Conservation (phyloP, 1,140 invertebrate genomes). For the Drosophila subpulchrella region DNA sequence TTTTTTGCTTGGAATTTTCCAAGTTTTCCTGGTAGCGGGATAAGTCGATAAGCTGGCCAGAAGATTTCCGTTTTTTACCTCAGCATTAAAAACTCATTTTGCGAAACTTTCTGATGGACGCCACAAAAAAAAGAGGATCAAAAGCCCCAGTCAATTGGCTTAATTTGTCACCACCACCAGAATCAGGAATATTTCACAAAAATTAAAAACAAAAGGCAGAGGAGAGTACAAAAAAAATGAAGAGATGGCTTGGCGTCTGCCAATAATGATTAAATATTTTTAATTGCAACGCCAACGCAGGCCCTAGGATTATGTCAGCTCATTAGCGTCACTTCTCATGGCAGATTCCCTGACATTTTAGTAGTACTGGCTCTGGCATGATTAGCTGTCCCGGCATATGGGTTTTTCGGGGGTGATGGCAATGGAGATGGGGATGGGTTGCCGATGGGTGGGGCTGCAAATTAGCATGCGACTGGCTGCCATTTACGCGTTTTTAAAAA, state of each 20-base stretch:
- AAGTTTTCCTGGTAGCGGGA: slow-evolving; percentile 39
- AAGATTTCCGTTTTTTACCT: slow-evolving; percentile 45
- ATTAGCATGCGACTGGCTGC: slow-evolving; percentile 73
- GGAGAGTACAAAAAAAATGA: slow-evolving; percentile 9
- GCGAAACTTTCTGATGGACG: slow-evolving; percentile 25
- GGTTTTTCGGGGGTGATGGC: not conserved
- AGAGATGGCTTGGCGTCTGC: slow-evolving; percentile 30
- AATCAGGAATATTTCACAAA: slow-evolving; percentile 1
- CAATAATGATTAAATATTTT: slow-evolving; percentile 77
- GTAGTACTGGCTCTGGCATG: slow-evolving; percentile 51
- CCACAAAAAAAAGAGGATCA: slow-evolving; percentile 1
- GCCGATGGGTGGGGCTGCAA: slow-evolving; percentile 23
- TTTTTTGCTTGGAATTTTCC: not conserved
- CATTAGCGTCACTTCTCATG: slow-evolving; percentile 74
- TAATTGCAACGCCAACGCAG: slow-evolving; percentile 48
- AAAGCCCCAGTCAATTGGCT: slow-evolving; percentile 47
- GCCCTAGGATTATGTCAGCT: slow-evolving; percentile 56
- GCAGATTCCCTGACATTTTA: slow-evolving; percentile 60
- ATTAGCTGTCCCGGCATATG: slow-evolving; percentile 53
- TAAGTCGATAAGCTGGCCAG: slow-evolving; percentile 40
- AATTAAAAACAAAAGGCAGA: slow-evolving; percentile 19
- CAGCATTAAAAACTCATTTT: slow-evolving; percentile 53
- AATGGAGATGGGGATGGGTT: not conserved
- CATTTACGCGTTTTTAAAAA: slow-evolving; percentile 66
- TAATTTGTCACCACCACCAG: slow-evolving; percentile 61